Evolutionary conservation across 2,888 invertebrate genomes (phyloP).

Genomic region (Hyposoter didymator): DNA sequence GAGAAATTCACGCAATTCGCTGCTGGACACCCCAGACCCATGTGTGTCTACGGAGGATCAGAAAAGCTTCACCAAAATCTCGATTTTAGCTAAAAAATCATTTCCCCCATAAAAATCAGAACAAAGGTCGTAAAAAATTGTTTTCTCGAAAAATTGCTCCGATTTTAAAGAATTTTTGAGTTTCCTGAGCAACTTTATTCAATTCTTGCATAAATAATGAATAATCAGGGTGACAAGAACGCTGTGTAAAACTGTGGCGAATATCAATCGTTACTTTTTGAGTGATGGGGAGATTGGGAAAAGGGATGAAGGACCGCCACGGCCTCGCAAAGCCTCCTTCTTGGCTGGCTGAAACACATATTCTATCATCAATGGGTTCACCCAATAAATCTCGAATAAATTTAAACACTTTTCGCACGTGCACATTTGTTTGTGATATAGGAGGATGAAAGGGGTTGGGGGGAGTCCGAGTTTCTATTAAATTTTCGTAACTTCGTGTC

Average conservation of each 20-base stretch:
- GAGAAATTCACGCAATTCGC: too few relatives aligned
- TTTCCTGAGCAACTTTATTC: too few relatives aligned
- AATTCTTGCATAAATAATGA: neutral
- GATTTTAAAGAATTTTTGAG: neutral
- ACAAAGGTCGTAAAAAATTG: neutral
- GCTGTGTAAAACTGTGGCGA: constrained; percentile 74
- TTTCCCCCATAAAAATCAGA: neutral
- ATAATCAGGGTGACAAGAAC: constrained; percentile 65
- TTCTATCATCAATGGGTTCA: constrained; percentile 73
- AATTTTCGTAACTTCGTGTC: constrained; percentile 59
- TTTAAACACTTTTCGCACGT: constrained; percentile 55
- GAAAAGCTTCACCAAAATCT: neutral
- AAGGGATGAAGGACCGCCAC: constrained; percentile 74
- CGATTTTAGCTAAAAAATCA: neutral
- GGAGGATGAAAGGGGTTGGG: neutral
- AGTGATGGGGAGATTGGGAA: constrained; percentile 67
- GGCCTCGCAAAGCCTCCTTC: constrained; percentile 83
- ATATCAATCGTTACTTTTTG: constrained; percentile 21
- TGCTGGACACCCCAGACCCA: too few relatives aligned
- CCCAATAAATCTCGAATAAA: constrained; percentile 47
- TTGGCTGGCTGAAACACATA: constrained; percentile 82
- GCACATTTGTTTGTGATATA: constrained; percentile 49
- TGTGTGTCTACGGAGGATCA: too few relatives aligned
- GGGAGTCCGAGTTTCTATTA: constrained; percentile 20
- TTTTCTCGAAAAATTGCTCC: too few relatives aligned